phyloP scores from a whole-genome alignment of 2,888 invertebrate genomes.

The Galeruca laticollis region DNA sequence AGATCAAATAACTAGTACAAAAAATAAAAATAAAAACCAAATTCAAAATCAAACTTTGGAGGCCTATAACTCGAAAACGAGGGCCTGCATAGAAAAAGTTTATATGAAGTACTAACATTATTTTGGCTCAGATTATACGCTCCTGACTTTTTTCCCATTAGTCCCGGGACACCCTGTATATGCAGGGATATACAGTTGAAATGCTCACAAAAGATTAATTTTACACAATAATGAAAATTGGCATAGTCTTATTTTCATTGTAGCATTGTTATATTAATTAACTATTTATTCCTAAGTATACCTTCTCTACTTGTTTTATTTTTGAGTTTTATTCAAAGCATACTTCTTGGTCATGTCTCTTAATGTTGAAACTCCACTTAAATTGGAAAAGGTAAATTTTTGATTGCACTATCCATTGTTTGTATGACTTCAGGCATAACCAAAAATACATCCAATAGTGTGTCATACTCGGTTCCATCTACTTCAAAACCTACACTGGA shows the following conservation, averaged over 20 bases:
- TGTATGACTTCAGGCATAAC: slow-evolving; percentile 1
- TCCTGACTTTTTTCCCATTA: no score
- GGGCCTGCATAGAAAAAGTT: no score
- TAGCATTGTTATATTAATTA: neutral
- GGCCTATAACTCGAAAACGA: no score
- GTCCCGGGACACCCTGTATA: no score
- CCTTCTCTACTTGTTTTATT: neutral
- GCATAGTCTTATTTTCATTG: neutral
- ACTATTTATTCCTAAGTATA: neutral
- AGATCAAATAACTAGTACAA: no score
- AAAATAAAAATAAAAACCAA: no score
- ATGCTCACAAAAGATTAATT: neutral
- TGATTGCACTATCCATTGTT: neutral
- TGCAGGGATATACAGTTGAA: neutral
- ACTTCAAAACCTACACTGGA: neutral
- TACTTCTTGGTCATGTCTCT: neutral
- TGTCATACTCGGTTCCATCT: neutral
- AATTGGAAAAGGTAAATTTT: neutral
- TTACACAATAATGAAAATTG: no score
- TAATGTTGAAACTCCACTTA: neutral
- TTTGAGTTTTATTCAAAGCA: neutral
- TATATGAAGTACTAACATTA: no score
- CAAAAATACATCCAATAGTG: neutral
- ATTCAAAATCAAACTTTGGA: no score
- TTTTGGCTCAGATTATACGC: no score